Evolutionary conservation across 2,797 vertebrate species (phyloP), one percentile per base, ranked within the genome.

Genomic region (Xiphophorus birchmanni): DNA sequence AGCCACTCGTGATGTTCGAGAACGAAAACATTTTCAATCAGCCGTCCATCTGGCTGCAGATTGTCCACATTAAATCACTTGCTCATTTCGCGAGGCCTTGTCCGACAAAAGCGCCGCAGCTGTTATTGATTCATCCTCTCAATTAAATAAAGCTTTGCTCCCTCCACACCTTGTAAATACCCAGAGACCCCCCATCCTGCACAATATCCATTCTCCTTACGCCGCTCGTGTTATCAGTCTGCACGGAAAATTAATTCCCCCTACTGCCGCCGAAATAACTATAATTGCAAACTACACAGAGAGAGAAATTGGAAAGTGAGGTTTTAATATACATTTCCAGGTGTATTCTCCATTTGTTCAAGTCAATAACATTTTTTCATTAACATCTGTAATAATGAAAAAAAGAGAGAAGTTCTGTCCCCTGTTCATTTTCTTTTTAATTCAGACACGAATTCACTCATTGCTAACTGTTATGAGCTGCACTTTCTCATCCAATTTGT

Each of bases 251-350:
- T 96, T 96, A 96, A 96, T 96, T 94, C 92, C 94, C 50, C 93
- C 92, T 93, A 93, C 94, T 92, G 93, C 95, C 92, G 94, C 93
- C 92, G 94, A 96, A 96, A 96, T 96, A 96, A 96, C 94, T 96
- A 96, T 96, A 96, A 96, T 96, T 96, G 96, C 95, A 95, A 96
- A 93, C 94, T 94, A 94, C 95, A 90, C 84, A 92, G 92, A 92
- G 93, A 94, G 93, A 94, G 94, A 95, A 95, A 96, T 96, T 95
- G 93, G 93, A 95, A 95, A 92, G 90, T 92, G 92, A 92, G 92
- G 89, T 96, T 98, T 97, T 98, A 98, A 97, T 97, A 98, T 94
- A 95, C 92, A 95, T 95, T 96, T 95, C 93, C 93, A 96, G 95
- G 95, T 96, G 95, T 94, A 95, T 95, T 96, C 93, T 95, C 94